Evolutionary conservation across 2,888 invertebrate genomes (phyloP).

Genomic region (Sycophila texana): DNA sequence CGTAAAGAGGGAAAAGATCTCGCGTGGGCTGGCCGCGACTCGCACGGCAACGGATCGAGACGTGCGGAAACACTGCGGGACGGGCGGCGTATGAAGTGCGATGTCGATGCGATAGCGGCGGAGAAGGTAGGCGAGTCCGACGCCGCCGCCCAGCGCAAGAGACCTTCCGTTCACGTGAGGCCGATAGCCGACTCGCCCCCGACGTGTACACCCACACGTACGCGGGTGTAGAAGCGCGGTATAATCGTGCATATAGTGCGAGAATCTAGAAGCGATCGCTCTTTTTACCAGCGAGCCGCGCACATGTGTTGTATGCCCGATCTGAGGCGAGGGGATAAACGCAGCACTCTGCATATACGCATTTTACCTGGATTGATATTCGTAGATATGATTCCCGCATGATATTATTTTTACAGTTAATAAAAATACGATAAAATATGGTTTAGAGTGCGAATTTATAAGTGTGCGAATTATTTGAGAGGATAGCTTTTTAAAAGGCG

Average conservation of each 20-base stretch:
- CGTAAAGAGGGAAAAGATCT: constrained; percentile 8
- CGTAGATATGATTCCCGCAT: constrained; percentile 21
- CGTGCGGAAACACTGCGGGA: constrained; percentile 67
- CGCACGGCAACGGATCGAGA: constrained; percentile 66
- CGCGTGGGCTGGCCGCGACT: not conserved
- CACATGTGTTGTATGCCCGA: not conserved
- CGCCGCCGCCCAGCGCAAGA: constrained; percentile 2
- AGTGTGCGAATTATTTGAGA: too few species aligned
- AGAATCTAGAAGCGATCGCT: constrained; percentile 42
- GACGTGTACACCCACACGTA: not conserved
- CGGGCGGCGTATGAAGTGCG: constrained; percentile 69
- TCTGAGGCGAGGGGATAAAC: too few species aligned
- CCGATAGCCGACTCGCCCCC: not conserved
- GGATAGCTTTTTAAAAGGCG: too few species aligned
- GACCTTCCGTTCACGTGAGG: constrained; percentile 18
- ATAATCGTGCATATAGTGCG: not conserved
- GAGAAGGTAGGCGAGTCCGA: constrained; percentile 1
- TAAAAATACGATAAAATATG: too few species aligned
- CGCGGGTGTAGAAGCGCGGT: not conserved
- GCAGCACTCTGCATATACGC: too few species aligned
- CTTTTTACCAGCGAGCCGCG: not conserved
- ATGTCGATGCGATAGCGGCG: constrained; percentile 69
- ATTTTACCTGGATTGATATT: constrained; percentile 1
- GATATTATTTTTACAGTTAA: not conserved
- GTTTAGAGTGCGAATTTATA: too few species aligned